phyloP scores from a whole-genome alignment of 2,113 vertebrate species.

The Mormyrus lacerda region DNA sequence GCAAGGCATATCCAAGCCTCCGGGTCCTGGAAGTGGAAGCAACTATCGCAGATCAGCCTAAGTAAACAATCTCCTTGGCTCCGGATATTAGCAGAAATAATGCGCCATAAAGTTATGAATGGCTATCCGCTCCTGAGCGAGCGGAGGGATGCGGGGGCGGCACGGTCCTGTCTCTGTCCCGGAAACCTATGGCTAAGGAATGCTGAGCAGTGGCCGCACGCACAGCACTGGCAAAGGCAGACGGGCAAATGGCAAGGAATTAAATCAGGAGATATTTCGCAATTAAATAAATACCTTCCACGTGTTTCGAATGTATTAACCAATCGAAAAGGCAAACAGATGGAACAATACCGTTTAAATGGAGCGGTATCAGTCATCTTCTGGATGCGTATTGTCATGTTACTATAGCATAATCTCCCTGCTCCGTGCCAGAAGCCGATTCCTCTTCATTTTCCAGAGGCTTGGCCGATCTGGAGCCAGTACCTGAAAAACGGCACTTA shows the following conservation, averaged over 20 bases:
- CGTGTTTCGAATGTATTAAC: background rate
- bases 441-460: background rate
- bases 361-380: background rate
- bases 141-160: too few species aligned
- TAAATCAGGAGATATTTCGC: background rate
- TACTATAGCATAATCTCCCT: background rate
- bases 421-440: background rate
- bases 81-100: conserved; percentile 5
- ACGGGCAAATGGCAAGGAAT: background rate
- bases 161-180: background rate
- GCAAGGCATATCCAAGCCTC: background rate
- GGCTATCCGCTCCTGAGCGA: background rate
- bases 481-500: background rate
- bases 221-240: background rate
- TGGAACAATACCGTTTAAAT: background rate
- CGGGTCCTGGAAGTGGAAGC: background rate
- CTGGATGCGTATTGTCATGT: background rate
- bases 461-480: background rate
- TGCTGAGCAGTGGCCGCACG: too few species aligned
- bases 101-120: conserved; percentile 2
- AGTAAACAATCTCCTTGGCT: conserved; percentile 10
- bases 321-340: background rate
- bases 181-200: background rate
- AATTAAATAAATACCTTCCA: conserved; percentile 10
- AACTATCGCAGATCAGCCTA: background rate